Conservation (phyloP, 1,140 invertebrate species). For the Holcopasites calliopsidis region DNA sequence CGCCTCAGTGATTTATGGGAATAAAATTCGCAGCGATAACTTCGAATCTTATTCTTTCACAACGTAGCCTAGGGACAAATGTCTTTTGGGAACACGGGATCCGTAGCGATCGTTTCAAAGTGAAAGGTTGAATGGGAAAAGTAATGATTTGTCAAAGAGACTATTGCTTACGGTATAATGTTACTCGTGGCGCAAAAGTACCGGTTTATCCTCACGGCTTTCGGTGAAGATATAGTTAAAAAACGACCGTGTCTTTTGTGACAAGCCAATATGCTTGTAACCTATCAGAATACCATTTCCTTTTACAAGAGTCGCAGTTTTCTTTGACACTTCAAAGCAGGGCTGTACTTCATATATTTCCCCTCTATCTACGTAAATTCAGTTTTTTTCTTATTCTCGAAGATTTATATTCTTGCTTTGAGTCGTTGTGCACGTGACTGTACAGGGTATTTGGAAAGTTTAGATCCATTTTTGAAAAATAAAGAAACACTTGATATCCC, state of each 20-base stretch:
- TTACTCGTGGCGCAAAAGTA: constrained; percentile 2
- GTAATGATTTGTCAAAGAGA: constrained; percentile 50
- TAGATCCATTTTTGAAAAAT: too few species aligned
- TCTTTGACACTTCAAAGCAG: not conserved
- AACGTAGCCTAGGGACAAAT: constrained; percentile 28
- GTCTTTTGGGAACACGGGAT: constrained; percentile 6
- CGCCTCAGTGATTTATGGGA: constrained; percentile 55
- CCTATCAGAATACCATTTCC: not conserved
- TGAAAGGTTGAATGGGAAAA: not conserved
- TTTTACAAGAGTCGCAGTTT: not conserved
- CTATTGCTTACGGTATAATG: constrained; percentile 34
- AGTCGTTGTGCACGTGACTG: too few species aligned
- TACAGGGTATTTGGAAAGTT: too few species aligned
- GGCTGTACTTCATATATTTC: not conserved
- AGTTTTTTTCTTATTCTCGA: not conserved
- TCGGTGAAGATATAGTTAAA: constrained; percentile 24
- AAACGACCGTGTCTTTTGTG: constrained; percentile 23
- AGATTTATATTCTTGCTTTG: not conserved
- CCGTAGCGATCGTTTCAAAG: constrained; percentile 24
- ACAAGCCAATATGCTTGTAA: constrained; percentile 9
- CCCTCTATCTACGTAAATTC: not conserved
- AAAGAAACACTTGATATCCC: too few species aligned
- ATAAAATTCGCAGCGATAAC: constrained; percentile 34
- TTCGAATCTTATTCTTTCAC: not conserved
- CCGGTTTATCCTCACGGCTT: constrained; percentile 14